Evolutionary conservation across 2,888 invertebrate species (phyloP).

Genomic region (Rhagophthalmus giganteus): DNA sequence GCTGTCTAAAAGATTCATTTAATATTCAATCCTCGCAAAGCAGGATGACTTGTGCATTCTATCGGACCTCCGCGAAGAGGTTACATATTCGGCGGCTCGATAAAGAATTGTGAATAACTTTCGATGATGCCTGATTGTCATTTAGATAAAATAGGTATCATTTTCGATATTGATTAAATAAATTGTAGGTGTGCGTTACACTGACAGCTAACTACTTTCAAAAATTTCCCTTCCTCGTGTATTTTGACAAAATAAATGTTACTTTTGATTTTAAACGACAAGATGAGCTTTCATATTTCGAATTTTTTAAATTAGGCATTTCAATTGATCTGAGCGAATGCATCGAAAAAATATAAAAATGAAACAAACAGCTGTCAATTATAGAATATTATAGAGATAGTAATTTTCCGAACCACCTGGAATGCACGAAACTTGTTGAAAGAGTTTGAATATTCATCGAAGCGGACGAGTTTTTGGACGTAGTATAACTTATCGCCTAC

Average conservation of each 20-base stretch:
- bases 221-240: slow-evolving; percentile 5
- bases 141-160: slow-evolving; percentile 27
- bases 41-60: slow-evolving; percentile 39
- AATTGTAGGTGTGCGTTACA: slow-evolving; percentile 20
- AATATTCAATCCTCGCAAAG: slow-evolving; percentile 23
- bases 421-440: slow-evolving; percentile 42
- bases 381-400: slow-evolving; percentile 14
- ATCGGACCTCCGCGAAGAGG: slow-evolving; percentile 38
- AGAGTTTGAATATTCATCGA: slow-evolving; percentile 43
- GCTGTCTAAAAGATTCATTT: slow-evolving; percentile 1
- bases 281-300: no score
- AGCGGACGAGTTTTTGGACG: slow-evolving; percentile 15
- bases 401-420: slow-evolving; percentile 22
- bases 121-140: slow-evolving; percentile 30
- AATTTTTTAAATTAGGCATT: no score
- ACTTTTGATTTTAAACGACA: no score
- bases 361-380: slow-evolving; percentile 24
- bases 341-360: slow-evolving; percentile 10
- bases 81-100: slow-evolving; percentile 28
- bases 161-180: slow-evolving; percentile 27
- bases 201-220: slow-evolving; percentile 22
- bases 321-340: no score
- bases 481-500: slow-evolving; percentile 34
- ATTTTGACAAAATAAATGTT: neutral
- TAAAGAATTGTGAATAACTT: slow-evolving; percentile 22